These are phyloP conservation scores for Mareca strepera DNA, from an alignment of 2,797 vertebrate species.

Conservation along the genomic window DNA sequence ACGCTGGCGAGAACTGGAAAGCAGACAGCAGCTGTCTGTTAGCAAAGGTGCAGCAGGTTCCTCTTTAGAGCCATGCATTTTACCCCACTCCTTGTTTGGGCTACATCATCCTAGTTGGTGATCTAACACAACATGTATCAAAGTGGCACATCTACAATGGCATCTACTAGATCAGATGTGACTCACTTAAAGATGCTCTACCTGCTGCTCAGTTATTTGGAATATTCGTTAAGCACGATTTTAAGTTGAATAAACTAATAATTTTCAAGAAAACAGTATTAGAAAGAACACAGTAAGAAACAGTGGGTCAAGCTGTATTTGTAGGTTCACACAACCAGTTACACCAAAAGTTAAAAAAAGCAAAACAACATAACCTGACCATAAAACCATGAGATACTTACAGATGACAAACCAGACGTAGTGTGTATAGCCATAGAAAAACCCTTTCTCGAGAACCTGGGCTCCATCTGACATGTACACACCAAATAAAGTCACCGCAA, in stretches of 20 bases:
- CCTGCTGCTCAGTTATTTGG: not conserved
- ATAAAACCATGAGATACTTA: slow-evolving; percentile 80
- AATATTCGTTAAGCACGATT: not conserved
- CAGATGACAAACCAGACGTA: slow-evolving; percentile 92
- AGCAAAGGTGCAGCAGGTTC: not conserved
- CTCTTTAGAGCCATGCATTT: not conserved
- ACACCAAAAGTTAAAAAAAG: not conserved
- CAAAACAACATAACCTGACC: not conserved
- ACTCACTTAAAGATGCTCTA: not conserved
- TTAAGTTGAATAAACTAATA: not conserved
- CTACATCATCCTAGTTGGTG: not conserved
- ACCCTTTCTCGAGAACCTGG: slow-evolving; percentile 89
- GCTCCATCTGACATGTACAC: slow-evolving; percentile 87
- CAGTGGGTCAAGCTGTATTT: not conserved
- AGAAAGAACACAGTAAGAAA: not conserved
- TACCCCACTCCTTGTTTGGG: not conserved
- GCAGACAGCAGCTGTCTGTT: not conserved
- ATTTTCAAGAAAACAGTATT: not conserved
- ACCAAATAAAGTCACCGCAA: slow-evolving; percentile 86
- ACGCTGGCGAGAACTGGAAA: slow-evolving; percentile 91
- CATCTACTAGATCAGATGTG: not conserved
- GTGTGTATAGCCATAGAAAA: slow-evolving; percentile 93
- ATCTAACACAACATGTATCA: not conserved
- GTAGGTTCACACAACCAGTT: not conserved
- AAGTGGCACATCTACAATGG: not conserved